phyloP scores from a whole-genome alignment of 2,888 invertebrate genomes.

The Patella ulyssiponensis region DNA sequence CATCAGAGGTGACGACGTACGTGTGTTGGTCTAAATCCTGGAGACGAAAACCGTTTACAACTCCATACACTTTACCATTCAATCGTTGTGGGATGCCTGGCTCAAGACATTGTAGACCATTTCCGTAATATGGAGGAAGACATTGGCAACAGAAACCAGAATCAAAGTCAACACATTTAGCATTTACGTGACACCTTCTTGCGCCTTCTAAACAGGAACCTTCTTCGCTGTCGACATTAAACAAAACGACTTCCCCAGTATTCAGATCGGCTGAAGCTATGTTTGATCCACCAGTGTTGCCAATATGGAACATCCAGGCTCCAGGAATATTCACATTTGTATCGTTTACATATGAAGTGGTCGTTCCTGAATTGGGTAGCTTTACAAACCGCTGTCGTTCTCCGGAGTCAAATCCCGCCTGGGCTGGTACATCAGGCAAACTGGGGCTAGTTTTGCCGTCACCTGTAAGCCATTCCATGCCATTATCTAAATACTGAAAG shows the following conservation, averaged over 20 bases:
- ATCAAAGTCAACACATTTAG: conserved; percentile 85
- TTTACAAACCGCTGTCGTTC: conserved; percentile 82
- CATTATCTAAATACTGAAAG: conserved; percentile 88
- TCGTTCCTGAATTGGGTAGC: conserved; percentile 91
- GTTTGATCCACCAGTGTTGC: conserved; percentile 77
- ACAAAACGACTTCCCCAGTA: conserved; percentile 56
- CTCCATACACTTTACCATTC: conserved; percentile 89
- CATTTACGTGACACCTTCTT: conserved; percentile 82
- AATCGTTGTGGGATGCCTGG: conserved; percentile 88
- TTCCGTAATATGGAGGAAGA: conserved; percentile 86
- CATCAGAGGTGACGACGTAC: conserved; percentile 83
- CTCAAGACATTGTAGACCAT: conserved; percentile 90
- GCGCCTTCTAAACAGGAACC: conserved; percentile 53
- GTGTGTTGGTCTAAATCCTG: conserved; percentile 88
- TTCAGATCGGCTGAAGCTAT: conserved; percentile 79
- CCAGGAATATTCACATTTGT: conserved; percentile 90
- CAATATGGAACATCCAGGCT: conserved; percentile 89
- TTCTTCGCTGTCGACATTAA: conserved; percentile 48
- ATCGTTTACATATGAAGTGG: conserved; percentile 81
- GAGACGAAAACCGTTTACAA: conserved; percentile 83
- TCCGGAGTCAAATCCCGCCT: conserved; percentile 91
- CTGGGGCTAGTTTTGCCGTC: conserved; percentile 80
- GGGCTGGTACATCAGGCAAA: conserved; percentile 90
- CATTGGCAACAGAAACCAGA: conserved; percentile 93
- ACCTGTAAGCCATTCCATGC: conserved; percentile 92